These are phyloP conservation scores for Drosophila setifemur DNA, from an alignment of 1,140 invertebrate genomes.

Conservation along the genomic window DNA sequence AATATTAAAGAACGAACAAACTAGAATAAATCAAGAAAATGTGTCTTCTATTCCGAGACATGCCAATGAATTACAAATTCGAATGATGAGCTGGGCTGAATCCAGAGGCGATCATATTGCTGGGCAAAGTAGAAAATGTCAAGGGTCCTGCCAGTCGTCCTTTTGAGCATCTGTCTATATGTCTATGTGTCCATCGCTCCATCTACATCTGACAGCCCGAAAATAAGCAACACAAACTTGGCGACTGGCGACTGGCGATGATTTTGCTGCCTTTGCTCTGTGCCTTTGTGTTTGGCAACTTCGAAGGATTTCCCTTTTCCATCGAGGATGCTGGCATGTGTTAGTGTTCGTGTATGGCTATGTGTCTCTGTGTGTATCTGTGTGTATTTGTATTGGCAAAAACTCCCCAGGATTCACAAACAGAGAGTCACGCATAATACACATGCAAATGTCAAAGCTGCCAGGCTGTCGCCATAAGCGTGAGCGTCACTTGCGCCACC, in stretches of 20 bases:
- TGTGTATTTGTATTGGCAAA: conserved; percentile 16
- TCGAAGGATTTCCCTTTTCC: conserved; percentile 34
- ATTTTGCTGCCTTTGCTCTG: conserved; percentile 24
- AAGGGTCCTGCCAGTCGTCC: neutral
- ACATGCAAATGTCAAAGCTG: conserved; percentile 54
- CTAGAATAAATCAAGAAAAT: no score
- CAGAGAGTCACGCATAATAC: conserved; percentile 28
- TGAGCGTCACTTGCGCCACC: conserved; percentile 35
- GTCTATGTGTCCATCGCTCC: neutral
- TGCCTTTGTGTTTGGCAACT: conserved; percentile 30
- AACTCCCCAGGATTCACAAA: conserved; percentile 6
- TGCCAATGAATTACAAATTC: no score
- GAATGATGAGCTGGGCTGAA: no score
- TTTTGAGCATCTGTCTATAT: conserved; percentile 5
- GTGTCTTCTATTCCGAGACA: no score
- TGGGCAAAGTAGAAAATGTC: neutral
- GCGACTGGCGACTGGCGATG: conserved; percentile 31
- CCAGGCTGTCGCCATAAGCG: conserved; percentile 38
- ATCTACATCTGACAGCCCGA: neutral
- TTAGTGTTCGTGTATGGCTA: neutral
- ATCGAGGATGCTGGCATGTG: conserved; percentile 25
- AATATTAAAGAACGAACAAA: no score
- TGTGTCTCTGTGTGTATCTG: neutral
- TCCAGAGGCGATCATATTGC: no score
- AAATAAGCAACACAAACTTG: conserved; percentile 21